Evolutionary conservation across 2,888 invertebrate species (phyloP), one percentile per base, ranked within the genome.

Genomic region (Dolichomitus sp.): DNA sequence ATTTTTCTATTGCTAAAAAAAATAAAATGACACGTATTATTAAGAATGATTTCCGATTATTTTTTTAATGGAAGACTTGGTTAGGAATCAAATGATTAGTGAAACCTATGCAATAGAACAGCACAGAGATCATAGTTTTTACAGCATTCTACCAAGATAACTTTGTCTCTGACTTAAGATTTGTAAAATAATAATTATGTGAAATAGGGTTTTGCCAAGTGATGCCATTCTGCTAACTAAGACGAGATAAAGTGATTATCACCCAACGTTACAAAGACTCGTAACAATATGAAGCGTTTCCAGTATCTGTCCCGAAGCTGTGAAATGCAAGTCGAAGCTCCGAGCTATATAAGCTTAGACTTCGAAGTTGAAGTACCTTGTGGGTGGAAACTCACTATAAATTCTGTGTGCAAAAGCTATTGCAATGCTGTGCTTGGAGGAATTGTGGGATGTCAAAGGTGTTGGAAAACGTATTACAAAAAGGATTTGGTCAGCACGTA

Each of bases 281-380:
- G 33, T 57, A 74, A 77, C 68, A 33, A 74, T 63, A 73, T 74
- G 52, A 19, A 78, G 27, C n/a, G 40, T 45, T 57, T 65, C 75
- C 63, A 45, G n/a, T 37, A 42, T 1, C 2, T 12, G 12, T 37
- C 19, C 17, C 27, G 30, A 17, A 42, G 30, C 19, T 19, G 48
- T 14, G 42, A 54, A 63, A 74, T 54, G 7, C 40, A 23, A 12
- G 50, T 27, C n/a, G 54, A 37, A 63, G 30, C 6, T 54, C 37
- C 23, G 2, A 19, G 59, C 42, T 14, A 61, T 61, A 3, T 19
- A 59, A 69, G 69, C 37, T 69, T 40, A 52, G 14, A 54, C 52
- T 42, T 37, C n/a, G 23, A 52, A 17, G 19, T 52, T 30, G 37
- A 61, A 50, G 19, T n/a, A 61, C n/a, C 40, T 40, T n/a, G 17